Conservation (phyloP, 1,140 invertebrate species). For the Heliconius melpomene region DNA sequence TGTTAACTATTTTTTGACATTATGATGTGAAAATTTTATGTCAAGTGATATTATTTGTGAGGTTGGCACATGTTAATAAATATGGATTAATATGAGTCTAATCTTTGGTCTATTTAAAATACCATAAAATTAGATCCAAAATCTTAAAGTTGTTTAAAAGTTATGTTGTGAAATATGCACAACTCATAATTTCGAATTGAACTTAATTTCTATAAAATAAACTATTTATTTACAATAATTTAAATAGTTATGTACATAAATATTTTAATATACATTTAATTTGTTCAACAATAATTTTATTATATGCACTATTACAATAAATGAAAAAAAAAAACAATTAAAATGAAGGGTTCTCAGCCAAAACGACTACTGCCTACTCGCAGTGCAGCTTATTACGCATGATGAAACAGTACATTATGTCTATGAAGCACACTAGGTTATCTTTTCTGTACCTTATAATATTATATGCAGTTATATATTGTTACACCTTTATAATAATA, state of each 20-base stretch:
- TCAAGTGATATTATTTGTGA: background rate
- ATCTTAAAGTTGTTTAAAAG: slow-evolving; percentile 22
- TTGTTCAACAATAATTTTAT: slow-evolving; percentile 63
- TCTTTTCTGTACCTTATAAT: background rate
- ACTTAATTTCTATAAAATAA: slow-evolving; percentile 49
- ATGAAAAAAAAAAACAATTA: slow-evolving; percentile 23
- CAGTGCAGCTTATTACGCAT: background rate
- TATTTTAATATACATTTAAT: slow-evolving; percentile 70
- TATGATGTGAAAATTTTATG: background rate
- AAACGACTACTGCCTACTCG: background rate
- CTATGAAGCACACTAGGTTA: background rate
- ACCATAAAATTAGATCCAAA: slow-evolving; percentile 26
- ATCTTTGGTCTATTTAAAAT: slow-evolving; percentile 35
- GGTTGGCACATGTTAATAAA: slow-evolving; percentile 20
- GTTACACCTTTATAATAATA: background rate
- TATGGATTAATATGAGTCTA: slow-evolving; percentile 17
- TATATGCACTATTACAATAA: slow-evolving; percentile 35
- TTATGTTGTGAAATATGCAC: slow-evolving; percentile 21
- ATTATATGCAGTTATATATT: slow-evolving; percentile 3
- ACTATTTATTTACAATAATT: slow-evolving; percentile 78
- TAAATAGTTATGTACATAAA: slow-evolving; percentile 74
- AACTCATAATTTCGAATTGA: slow-evolving; percentile 28
- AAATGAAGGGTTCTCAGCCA: background rate
- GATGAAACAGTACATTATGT: background rate
- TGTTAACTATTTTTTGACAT: background rate